A percentile compares a stretch with the other conserved stretches of the same genome.
Evolutionary conservation across 2,888 invertebrate species (phyloP).

Genomic region (Drosophila tripunctata): DNA sequence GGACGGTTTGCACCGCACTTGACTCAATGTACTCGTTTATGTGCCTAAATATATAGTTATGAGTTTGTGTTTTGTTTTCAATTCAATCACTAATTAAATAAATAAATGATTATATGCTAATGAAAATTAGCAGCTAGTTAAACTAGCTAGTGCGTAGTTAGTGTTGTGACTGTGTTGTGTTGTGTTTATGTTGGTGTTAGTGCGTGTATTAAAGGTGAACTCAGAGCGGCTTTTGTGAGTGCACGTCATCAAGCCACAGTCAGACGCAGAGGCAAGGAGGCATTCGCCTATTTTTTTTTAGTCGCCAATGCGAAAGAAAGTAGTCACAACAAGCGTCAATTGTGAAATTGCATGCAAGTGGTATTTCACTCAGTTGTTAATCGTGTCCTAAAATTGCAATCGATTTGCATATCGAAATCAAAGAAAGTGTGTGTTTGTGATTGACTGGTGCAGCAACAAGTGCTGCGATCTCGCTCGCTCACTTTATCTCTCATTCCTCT

Average conservation of each 20-base stretch:
- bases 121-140: constrained; percentile 20
- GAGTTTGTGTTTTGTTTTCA: background rate
- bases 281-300: too few relatives aligned
- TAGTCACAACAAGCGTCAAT: background rate
- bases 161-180: constrained; percentile 11
- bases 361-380: constrained; percentile 6
- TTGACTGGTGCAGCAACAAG: constrained; percentile 45
- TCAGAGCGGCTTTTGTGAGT: constrained; percentile 51
- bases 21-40: background rate
- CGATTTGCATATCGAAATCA: constrained; percentile 16
- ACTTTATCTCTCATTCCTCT: background rate
- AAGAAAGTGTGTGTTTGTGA: constrained; percentile 36
- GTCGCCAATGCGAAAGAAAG: constrained; percentile 42
- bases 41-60: background rate
- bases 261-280: too few relatives aligned
- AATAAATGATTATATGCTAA: background rate
- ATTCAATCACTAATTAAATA: background rate
- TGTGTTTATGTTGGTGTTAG: too few relatives aligned
- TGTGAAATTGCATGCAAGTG: constrained; percentile 1
- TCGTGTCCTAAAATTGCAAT: constrained; percentile 9
- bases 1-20: constrained; percentile 27
- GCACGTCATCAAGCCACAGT: constrained; percentile 52
- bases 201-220: constrained; percentile 44
- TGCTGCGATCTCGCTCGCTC: constrained; percentile 15
- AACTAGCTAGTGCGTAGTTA: constrained; percentile 2